Evolutionary conservation across 2,888 invertebrate genomes (phyloP), one percentile per base, ranked within the genome.

Genomic region (Drosophila peninsularis): DNA sequence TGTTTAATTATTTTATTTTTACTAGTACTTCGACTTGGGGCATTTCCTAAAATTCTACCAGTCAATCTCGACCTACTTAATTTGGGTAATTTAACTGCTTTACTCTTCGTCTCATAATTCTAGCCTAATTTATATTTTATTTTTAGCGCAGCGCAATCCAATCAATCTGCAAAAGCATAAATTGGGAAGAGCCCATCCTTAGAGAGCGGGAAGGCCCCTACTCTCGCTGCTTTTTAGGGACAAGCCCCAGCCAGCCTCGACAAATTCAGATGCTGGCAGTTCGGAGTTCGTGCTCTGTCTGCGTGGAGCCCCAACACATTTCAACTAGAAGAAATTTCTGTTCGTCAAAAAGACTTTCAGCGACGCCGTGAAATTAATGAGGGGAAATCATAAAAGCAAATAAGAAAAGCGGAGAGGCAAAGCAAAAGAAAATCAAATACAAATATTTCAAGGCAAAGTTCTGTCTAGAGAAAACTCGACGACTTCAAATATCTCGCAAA

Each of bases 381-480:
- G 56, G 78, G 19, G 69, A 75, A 82, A 82, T 85, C 58, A 69
- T 49, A 60, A 70, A 69, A 62, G 68, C 60, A 80, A 76, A 80
- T 65, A 82, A 84, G 60, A 32, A 47, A 10, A 34, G 52, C 36
- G 32, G 52, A 58, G 50, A 32, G 9, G 14, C 54, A 68, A 19
- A 36, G 50, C 36, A 49, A 36, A 56, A 27, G 14, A 62, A 70
- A 56, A 57, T 50, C 54, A 83, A 57, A 73, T 66, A 71, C 54
- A 82, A 80, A 78, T 75, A 88, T 80, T 84, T 85, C 75, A 57
- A 30, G 73, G 66, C 62, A 72, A 79, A 74, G 65, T 75, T 79
- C 54, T 27, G 52, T 44, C 44, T 47, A 37, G 54, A 50, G 50
- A 34, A 65, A 74, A 57, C 10, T 27, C 45, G 13, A n/a, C 34